Percentiles rank a stretch among this genome's conserved stretches.
Conservation (phyloP, 2,888 invertebrate species). For the Sicus ferrugineus region DNA sequence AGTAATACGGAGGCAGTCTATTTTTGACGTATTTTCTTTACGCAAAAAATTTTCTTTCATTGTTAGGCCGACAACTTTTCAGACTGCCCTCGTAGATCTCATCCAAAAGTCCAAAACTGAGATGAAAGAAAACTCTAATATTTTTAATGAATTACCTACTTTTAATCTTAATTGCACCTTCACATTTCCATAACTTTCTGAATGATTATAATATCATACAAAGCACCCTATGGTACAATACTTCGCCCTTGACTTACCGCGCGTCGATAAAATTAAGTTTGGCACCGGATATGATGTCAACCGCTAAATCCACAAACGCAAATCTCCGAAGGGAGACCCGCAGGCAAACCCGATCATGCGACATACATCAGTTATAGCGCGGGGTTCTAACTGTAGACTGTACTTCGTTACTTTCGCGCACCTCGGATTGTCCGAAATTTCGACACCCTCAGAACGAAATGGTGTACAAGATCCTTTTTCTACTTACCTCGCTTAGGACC, state of each 20-base stretch:
- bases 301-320: background rate
- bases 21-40: too few species aligned
- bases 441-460: too few species aligned
- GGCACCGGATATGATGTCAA: conserved; percentile 21
- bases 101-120: too few species aligned
- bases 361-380: background rate
- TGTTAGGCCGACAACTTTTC: too few species aligned
- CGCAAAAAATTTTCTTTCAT: too few species aligned
- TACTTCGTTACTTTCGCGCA: background rate
- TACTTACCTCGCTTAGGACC: background rate
- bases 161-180: too few species aligned
- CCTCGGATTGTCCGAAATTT: background rate
- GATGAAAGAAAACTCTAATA: too few species aligned
- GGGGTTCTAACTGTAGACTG: background rate
- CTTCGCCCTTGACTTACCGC: background rate
- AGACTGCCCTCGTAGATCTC: too few species aligned
- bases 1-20: too few species aligned
- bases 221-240: background rate
- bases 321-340: too few species aligned
- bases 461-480: background rate
- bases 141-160: too few species aligned
- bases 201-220: background rate
- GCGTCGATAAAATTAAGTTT: background rate
- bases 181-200: too few species aligned
- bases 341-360: background rate